These are phyloP conservation scores for Calephelis virginiensis DNA, from an alignment of 1,140 invertebrate species.

Conservation along the genomic window DNA sequence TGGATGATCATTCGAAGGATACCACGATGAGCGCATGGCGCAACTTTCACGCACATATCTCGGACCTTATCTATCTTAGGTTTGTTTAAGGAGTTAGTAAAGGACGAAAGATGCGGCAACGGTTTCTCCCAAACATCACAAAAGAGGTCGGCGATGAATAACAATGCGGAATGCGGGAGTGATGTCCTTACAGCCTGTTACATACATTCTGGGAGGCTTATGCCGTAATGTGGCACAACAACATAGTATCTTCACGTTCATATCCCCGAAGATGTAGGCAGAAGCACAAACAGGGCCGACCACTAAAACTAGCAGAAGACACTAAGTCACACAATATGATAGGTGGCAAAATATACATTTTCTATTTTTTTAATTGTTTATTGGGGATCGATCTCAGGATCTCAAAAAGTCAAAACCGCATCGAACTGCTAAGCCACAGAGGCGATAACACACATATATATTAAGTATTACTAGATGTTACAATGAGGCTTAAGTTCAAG, in stretches of 20 bases:
- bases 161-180: slow-evolving; percentile 72
- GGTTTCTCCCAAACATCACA: slow-evolving; percentile 62
- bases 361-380: too few relatives aligned
- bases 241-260: background rate
- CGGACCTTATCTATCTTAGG: slow-evolving; percentile 35
- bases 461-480: too few relatives aligned
- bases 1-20: slow-evolving; percentile 38
- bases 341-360: too few relatives aligned
- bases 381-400: too few relatives aligned
- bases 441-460: too few relatives aligned
- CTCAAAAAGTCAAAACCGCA: too few relatives aligned
- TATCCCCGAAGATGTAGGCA: too few relatives aligned
- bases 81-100: slow-evolving; percentile 20
- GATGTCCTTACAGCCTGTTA: slow-evolving; percentile 51
- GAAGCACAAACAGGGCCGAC: too few relatives aligned
- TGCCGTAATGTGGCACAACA: slow-evolving; percentile 26
- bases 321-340: too few relatives aligned
- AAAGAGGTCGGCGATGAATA: slow-evolving; percentile 73
- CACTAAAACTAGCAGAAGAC: too few relatives aligned
- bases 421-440: too few relatives aligned
- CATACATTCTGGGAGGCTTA: background rate
- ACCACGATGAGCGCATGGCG: slow-evolving; percentile 55
- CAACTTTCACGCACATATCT: slow-evolving; percentile 54
- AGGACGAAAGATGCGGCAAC: slow-evolving; percentile 63
- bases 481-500: too few relatives aligned